These are phyloP conservation scores for Zelostemma sp. DNA, from an alignment of 1,140 invertebrate genomes.

Conservation along the genomic window DNA sequence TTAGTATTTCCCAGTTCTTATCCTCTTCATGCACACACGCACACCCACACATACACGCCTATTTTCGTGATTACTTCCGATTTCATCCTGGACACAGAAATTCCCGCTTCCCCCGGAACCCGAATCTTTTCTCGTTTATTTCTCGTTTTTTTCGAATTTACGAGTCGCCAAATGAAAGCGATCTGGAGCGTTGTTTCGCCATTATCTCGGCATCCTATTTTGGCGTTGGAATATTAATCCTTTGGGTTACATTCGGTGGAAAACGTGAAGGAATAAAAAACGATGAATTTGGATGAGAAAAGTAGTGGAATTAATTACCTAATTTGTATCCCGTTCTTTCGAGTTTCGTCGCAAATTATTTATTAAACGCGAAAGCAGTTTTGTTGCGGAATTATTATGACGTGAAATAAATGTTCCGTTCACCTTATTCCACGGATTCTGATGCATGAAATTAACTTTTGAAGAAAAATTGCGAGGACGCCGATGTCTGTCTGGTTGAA, in stretches of 20 bases:
- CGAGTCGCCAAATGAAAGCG: no score
- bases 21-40: neutral
- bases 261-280: no score
- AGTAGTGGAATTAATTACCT: no score
- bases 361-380: no score
- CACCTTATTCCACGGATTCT: neutral
- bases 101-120: conserved; percentile 10
- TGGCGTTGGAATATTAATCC: no score
- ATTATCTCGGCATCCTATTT: no score
- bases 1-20: neutral
- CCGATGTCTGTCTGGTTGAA: conserved; percentile 2
- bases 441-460: conserved; percentile 1
- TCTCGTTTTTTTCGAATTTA: conserved; percentile 10
- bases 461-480: conserved; percentile 4
- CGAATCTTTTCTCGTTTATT: neutral
- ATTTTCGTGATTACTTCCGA: conserved; percentile 49
- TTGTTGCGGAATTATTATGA: no score
- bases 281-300: no score
- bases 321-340: no score
- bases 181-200: no score
- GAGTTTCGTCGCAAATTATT: no score
- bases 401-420: neutral
- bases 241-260: no score
- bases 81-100: conserved; percentile 33
- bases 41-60: conserved; percentile 26